Base-by-base conservation (phyloP, 1,140 invertebrate species). In the Druon quercuslanigerum region DNA sequence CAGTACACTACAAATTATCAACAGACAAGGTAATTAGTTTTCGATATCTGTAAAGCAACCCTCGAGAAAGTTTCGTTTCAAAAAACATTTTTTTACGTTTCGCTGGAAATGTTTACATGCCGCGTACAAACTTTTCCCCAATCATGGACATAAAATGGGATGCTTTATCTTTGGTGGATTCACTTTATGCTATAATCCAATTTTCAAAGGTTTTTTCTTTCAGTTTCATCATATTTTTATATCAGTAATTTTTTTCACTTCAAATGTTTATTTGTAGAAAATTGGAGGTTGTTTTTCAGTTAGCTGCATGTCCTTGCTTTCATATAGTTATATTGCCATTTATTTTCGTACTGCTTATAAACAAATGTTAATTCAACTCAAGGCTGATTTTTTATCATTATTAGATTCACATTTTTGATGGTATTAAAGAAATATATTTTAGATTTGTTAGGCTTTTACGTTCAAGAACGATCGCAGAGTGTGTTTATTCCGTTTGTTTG, bases 311-410 rank as follows among this genome's bases (percentile, higher is more conserved):
- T 66, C 60, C 60, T 66, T 66, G 60, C 40, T 4, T 66, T 56
- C 20, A 25, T 72, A 50, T 71, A 71, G 40, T 46, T 51, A 33
- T 19, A 72, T 17, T 71, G 25, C 40, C 50, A 51, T 72, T 72
- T 72, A 72, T 51, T 72, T 52, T 72, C 3, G 51, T 50, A 72
- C 51, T 19, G 20, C 46, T 20, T 51, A 52, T 51, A 72, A 51
- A 72, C 71, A 72, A 72, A 72, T 72, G n/a, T 72, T 50, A 33
- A 71, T 71, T 71, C 50, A n/a, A 51, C 50, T 50, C 51, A 50
- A 50, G 51, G 46, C n/a, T 20, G 50, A 51, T 33, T 72, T 50
- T 72, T 20, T 70, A 70, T 74, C 56, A 17, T 25, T 17, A 54
- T 33, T 13, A 52, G 56, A 50, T 13, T 14, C 16, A 33, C 14